Conservation (phyloP, 2,888 invertebrate genomes). For the Shargacucullia verbasci region DNA sequence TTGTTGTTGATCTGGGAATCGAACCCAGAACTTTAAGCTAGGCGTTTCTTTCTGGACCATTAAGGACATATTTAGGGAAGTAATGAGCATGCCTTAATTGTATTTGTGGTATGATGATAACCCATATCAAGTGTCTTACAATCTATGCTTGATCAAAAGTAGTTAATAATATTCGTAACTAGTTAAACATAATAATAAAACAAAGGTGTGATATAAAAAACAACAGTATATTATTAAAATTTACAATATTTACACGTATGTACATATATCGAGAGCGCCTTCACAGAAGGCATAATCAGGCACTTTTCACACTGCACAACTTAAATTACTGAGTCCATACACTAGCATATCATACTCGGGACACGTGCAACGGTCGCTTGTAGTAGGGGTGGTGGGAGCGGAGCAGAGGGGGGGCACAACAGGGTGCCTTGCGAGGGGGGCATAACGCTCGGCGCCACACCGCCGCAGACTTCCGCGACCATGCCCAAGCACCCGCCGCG, state of each 20-base stretch:
- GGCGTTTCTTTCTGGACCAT: no score
- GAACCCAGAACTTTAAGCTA: background rate
- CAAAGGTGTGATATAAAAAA: constrained; percentile 71
- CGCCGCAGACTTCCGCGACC: constrained; percentile 88
- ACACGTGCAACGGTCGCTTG: constrained; percentile 83
- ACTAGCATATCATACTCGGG: constrained; percentile 73
- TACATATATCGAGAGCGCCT: constrained; percentile 81
- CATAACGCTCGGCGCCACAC: constrained; percentile 90
- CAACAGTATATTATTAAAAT: constrained; percentile 82
- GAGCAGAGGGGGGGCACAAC: constrained; percentile 78
- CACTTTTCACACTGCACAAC: constrained; percentile 58
- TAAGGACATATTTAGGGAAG: no score
- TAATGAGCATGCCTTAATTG: no score
- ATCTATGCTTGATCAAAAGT: no score
- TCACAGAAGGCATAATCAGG: constrained; percentile 84
- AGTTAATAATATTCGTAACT: no score
- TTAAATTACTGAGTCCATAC: constrained; percentile 49
- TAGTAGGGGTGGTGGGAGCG: constrained; percentile 78
- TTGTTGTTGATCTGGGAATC: no score
- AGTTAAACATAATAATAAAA: constrained; percentile 57
- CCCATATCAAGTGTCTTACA: no score
- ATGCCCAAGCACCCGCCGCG: constrained; percentile 91
- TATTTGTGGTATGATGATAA: no score
- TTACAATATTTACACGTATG: constrained; percentile 83
- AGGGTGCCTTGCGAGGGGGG: constrained; percentile 81